Base-by-base conservation (phyloP, 2,888 invertebrate genomes). In the Drosophila merina region DNA sequence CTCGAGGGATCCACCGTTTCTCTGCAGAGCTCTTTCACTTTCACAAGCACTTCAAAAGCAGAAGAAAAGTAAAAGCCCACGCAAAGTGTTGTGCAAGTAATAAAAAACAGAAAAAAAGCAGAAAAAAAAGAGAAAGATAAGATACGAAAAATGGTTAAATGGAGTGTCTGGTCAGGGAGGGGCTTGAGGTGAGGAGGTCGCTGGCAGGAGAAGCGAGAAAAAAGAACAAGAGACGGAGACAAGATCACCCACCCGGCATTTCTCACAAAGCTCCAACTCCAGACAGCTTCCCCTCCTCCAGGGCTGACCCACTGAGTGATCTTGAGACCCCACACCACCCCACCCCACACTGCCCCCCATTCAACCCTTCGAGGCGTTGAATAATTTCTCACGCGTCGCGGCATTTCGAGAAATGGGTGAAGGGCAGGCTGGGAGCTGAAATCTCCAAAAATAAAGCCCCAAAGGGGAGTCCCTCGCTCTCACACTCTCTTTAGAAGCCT, bases 21-120 rank as follows among this genome's bases (percentile, higher is more conserved):
- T 45, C 25, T 12, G 20, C 36, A 38, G n/a, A 33, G 25, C 63
- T 62, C 60, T 72, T 68, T 82, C 57, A 70, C 79, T 79, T 82
- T 79, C 75, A 71, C 76, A 74, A 74, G 64, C 64, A 56, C 58
- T 58, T 44, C 36, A 59, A 64, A 63, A 44, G 20, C 60, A 30
- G 64, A 64, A 52, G 60, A 62, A 77, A 79, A 77, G 79, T 82
- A 82, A 82, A 82, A 79, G 82, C 79, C 77, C 77, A 79, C 75
- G 68, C 83, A 71, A 64, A 67, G 52, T 72, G 57, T 68, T 77
- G 73, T 67, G 66, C 62, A 72, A 63, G 57, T 40, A 55, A 72
- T 20, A 20, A 20, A 20, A 20, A 20, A 20, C 20, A 20, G 20
- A 20, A 20, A 20, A 20, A 20, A 20, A 20, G 20, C 20, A 20